Conservation (phyloP, 2,113 vertebrate genomes). For the Herpailurus yagouaroundi region DNA sequence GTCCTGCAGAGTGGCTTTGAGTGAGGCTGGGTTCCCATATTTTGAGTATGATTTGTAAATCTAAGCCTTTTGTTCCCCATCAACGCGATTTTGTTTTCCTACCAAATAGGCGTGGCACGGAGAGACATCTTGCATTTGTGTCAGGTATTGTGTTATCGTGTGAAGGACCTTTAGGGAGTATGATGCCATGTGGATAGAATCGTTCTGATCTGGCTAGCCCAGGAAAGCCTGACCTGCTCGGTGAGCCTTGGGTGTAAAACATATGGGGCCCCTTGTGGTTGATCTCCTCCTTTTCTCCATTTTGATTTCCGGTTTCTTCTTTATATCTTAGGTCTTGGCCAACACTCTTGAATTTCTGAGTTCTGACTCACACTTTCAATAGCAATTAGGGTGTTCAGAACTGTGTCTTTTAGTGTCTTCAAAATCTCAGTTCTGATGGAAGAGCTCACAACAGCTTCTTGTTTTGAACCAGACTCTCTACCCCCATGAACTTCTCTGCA, state of each 20-base stretch:
- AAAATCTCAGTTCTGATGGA: neutral
- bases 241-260: too few species aligned
- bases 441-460: neutral
- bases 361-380: neutral
- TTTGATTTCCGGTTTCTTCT: neutral
- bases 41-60: neutral
- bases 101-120: neutral
- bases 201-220: rapidly evolving
- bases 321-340: too few species aligned
- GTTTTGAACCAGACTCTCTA: neutral
- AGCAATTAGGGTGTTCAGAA: neutral
- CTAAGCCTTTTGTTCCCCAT: neutral
- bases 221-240: neutral
- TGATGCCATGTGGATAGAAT: rapidly evolving
- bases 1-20: neutral
- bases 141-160: too few species aligned
- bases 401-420: neutral
- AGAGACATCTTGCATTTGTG: neutral
- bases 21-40: neutral
- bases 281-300: rapidly evolving
- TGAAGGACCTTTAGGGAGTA: neutral
- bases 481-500: neutral
- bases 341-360: neutral
- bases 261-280: too few species aligned
- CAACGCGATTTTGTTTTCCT: neutral